phyloP scores from a whole-genome alignment of 2,888 invertebrate genomes.

The Mechanitis messenoides region DNA sequence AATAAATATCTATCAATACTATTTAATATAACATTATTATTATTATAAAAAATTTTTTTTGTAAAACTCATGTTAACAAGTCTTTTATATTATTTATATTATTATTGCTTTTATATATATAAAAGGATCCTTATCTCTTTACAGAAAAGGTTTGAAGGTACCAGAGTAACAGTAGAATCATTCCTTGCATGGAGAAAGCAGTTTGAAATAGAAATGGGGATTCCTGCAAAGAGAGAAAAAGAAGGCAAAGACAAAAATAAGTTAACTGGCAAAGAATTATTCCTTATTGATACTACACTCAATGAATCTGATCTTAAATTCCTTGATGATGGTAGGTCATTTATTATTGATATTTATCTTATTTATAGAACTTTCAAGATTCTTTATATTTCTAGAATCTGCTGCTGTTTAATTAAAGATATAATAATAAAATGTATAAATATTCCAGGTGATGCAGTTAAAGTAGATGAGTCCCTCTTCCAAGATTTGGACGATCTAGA shows the following conservation, averaged over 20 bases:
- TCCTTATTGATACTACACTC: constrained; percentile 93
- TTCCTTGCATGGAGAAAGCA: constrained; percentile 95
- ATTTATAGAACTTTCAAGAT: no score
- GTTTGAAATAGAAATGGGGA: constrained; percentile 93
- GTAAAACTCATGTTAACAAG: no score
- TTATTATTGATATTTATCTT: constrained; percentile 8
- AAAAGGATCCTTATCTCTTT: constrained; percentile 31
- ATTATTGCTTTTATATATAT: no score
- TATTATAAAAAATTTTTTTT: no score
- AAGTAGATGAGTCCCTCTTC: constrained; percentile 95
- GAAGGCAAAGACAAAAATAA: constrained; percentile 86
- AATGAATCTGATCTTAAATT: constrained; percentile 98
- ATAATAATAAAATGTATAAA: not conserved
- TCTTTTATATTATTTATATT: no score
- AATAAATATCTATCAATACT: no score
- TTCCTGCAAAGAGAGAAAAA: constrained; percentile 82
- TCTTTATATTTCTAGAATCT: no score
- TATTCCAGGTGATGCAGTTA: constrained; percentile 83
- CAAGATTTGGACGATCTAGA: constrained; percentile 92
- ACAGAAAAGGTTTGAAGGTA: constrained; percentile 96
- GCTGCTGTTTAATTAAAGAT: no score
- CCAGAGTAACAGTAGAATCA: constrained; percentile 95
- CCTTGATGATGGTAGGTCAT: constrained; percentile 85
- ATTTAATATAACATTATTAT: no score
- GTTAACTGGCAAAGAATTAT: constrained; percentile 94